Conservation (phyloP, 2,113 vertebrate genomes). For the Hyla sarda region DNA sequence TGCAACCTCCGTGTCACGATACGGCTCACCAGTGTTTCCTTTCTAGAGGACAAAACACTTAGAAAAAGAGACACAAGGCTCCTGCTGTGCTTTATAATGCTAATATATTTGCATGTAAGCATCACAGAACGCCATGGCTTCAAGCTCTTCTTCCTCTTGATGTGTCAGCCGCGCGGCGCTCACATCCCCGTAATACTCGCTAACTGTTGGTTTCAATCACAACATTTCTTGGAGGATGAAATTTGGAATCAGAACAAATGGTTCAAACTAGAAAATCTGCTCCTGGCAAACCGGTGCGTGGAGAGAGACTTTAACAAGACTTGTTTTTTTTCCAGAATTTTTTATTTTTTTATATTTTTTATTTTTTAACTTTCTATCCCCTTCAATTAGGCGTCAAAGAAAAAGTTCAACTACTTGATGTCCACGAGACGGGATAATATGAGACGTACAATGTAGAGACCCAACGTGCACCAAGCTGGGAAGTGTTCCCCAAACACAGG, state of each 20-base stretch:
- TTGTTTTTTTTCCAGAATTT: neutral
- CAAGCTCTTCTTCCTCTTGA: constrained; percentile 47
- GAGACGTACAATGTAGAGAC: neutral
- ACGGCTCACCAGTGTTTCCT: constrained; percentile 37
- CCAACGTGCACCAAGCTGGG: neutral
- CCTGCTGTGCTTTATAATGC: constrained; percentile 59
- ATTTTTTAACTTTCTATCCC: too few relatives aligned
- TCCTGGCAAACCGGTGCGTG: constrained; percentile 11
- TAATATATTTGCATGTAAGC: constrained; percentile 57
- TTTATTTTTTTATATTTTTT: too few relatives aligned
- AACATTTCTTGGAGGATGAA: constrained; percentile 32
- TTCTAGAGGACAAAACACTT: constrained; percentile 58
- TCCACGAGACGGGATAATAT: neutral
- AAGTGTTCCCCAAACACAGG: neutral
- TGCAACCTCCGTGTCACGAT: constrained; percentile 41
- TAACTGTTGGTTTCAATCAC: constrained; percentile 45
- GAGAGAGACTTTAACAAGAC: neutral
- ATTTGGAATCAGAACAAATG: constrained; percentile 47
- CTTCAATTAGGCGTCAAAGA: neutral
- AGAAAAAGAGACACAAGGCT: constrained; percentile 52
- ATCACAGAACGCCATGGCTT: constrained; percentile 45
- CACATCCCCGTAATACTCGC: constrained; percentile 35
- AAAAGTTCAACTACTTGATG: neutral
- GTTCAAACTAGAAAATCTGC: constrained; percentile 31
- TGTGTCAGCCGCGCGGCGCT: constrained; percentile 37